Evolutionary conservation across 2,797 vertebrate species (phyloP).

Genomic region (Alauda arvensis): DNA sequence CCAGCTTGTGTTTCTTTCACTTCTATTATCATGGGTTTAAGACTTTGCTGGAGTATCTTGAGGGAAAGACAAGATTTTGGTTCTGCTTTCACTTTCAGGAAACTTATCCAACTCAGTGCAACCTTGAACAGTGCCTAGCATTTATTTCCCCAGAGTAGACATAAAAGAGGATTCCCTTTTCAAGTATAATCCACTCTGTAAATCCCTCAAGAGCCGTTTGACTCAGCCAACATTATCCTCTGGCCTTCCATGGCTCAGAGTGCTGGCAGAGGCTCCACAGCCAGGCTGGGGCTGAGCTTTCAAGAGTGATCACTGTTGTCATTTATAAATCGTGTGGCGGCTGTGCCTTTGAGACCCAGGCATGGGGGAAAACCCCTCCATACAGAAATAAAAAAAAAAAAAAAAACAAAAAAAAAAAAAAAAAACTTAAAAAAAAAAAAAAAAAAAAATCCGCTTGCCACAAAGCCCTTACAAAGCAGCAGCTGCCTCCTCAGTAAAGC

Average conservation of each 20-base stretch:
- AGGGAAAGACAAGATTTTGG: background rate
- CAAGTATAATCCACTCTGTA: conserved; percentile 60
- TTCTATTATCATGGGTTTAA: background rate
- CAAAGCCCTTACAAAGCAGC: background rate
- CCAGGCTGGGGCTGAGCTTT: conserved; percentile 44
- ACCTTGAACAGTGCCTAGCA: background rate
- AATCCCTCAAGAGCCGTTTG: conserved; percentile 68
- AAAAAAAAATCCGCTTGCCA: background rate
- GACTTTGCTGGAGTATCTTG: background rate
- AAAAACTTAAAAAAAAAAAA: background rate
- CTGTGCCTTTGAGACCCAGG: background rate
- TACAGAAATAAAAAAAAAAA: background rate
- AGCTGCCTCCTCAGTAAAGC: conserved; percentile 34
- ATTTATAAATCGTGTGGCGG: background rate
- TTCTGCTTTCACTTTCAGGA: conserved; percentile 20
- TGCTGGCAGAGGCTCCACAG: conserved; percentile 46
- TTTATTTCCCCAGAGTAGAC: conserved; percentile 25
- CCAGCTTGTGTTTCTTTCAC: background rate
- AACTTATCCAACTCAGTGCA: background rate
- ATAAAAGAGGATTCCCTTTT: conserved; percentile 62
- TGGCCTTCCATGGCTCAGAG: conserved; percentile 51
- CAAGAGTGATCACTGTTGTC: background rate
- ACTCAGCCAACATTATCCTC: conserved; percentile 61
- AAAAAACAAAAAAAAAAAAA: background rate
- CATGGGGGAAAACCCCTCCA: background rate